Base-by-base conservation (phyloP, 2,113 vertebrate species). In the Myiopsitta monachus region DNA sequence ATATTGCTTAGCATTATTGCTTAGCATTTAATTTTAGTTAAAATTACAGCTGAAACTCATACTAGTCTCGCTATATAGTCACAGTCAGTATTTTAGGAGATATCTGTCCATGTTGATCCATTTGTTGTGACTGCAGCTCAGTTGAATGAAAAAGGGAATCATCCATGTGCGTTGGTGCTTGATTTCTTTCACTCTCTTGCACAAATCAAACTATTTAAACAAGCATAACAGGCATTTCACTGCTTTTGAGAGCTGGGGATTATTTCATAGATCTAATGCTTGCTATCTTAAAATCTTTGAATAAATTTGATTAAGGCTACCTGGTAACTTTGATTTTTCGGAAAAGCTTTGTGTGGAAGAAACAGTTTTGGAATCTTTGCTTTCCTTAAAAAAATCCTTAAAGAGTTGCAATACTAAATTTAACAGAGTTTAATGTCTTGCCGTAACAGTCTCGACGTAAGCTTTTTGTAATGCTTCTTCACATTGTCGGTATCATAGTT, bases 131-230 rank as follows among this genome's bases (percentile, higher is more conserved):
- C 23, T 61, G 79, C 0, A 0, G 17, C 31, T 36, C 46, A 43
- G 22, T 27, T 81, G 9, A 28, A 6, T 47, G 57, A 59, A 66
- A 54, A 83, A 57, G 31, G 14, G 1, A 22, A 38, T 43, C 12
- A 44, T 66, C 44, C 5, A 1, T 80, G 18, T 51, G 19, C 11
- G 14, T 30, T 1, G 0, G 3, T 47, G 19, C 36, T 18, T 43
- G 24, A 69, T 66, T 69, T 80, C n/a, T 76, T 82, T 75, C 67
- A 67, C 16, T 49, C 2, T 83, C 11, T 74, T 75, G 57, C 22
- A 28, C 28, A 69, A 52, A 39, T 41, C 7, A 46, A 16, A 51
- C 36, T 77, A 15, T 28, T 84, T 64, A 49, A 63, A 67, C 11
- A 64, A 59, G 14, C 24, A 10, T 59, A 17, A 19, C 10, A 66